phyloP scores from a whole-genome alignment of 2,888 invertebrate genomes.

The Gastracanthus pulcherrimus region DNA sequence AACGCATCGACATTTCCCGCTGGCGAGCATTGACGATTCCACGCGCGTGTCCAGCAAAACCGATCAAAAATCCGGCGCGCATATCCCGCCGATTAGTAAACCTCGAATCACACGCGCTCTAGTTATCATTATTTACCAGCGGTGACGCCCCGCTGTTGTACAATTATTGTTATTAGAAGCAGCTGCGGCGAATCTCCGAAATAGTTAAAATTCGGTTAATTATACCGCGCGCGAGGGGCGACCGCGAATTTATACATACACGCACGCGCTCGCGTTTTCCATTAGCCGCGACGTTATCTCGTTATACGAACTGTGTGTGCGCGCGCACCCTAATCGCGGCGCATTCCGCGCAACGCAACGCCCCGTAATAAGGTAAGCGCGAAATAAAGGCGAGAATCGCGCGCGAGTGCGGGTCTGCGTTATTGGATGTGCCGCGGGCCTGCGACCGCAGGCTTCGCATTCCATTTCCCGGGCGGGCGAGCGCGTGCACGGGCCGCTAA shows the following conservation, averaged over 20 bases:
- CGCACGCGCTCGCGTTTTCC: conserved; percentile 1
- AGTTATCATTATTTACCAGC: neutral
- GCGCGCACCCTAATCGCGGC: neutral
- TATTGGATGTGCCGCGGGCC: neutral
- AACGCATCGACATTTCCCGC: neutral
- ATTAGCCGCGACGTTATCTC: conserved; percentile 23
- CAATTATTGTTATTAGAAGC: neutral
- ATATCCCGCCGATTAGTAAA: too few relatives aligned
- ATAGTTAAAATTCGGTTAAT: conserved; percentile 43
- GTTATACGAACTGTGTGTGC: neutral
- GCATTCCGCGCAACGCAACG: neutral
- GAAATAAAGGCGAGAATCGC: conserved; percentile 30
- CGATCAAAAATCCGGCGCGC: neutral
- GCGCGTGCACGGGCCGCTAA: conserved; percentile 50
- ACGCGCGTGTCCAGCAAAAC: neutral
- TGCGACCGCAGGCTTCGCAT: conserved; percentile 52
- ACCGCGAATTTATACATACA: neutral
- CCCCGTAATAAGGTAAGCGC: conserved; percentile 32
- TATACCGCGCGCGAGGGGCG: neutral
- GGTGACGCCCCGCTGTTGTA: neutral
- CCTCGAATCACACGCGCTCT: too few relatives aligned
- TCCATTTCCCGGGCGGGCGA: conserved; percentile 59
- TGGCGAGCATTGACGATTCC: neutral
- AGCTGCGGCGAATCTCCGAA: neutral
- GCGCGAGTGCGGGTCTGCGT: neutral